Evolutionary conservation across 2,888 invertebrate genomes (phyloP), one percentile per base, ranked within the genome.

Genomic region (Plagodis pulveraria): DNA sequence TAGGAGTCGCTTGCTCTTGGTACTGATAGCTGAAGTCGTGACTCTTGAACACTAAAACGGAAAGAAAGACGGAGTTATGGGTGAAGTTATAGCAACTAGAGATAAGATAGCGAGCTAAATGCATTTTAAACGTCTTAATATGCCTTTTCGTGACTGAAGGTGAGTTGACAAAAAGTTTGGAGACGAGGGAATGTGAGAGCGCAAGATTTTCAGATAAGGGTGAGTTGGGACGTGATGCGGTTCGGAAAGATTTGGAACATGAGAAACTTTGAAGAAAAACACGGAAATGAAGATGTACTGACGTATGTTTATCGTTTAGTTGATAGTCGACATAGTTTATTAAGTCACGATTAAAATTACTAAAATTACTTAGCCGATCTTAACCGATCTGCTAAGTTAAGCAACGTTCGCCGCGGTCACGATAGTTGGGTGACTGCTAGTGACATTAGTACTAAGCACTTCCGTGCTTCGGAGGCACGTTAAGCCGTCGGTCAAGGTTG

Each of bases 21-120:
- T 95, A 93, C 90, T 93, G 91, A 87, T 93, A 91, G 78, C 83
- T 94, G 83, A 95, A 94, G 84, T 96, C 96, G 92, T 95, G 95
- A 91, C 95, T 95, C 90, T 97, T 97, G 93, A 97, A 96, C 86
- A 97, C 98, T 98, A 96, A 84, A 96, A 97, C 93, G 93, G 87
- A 93, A 89, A 87, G 91, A 92, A 92, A 91, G 86, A 92, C 87
- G 76, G 83, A 81, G 84, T 91, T 89, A 91, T 89, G 91, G 86
- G 85, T 87, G 81, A 85, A 85, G 87, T 89, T 76, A 90, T 89
- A 91, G 87, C 87, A 81, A 84, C 65, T 40, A 69, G 63, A 88
- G 91, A 92, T 91, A 89, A 91, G 91, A 91, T 91, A 92, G 84
- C 79, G 80, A 81, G 81, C 84, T 91, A 92, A 91, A 91, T 90